These are phyloP conservation scores for Oncorhynchus nerka DNA, from an alignment of 2,113 vertebrate genomes.

Conservation along the genomic window DNA sequence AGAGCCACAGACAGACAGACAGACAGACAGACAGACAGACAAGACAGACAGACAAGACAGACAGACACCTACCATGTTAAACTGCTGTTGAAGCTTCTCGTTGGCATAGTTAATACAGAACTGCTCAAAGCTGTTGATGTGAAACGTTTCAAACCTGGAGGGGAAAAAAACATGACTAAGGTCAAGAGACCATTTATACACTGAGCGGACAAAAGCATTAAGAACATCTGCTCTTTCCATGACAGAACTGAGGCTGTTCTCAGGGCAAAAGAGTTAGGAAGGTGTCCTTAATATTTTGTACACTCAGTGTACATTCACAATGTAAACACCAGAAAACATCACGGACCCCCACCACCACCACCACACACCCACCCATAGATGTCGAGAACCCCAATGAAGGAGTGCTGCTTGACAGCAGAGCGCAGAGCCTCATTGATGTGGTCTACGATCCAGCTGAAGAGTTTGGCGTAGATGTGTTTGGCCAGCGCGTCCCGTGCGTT, in stretches of 20 bases:
- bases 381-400: constrained; percentile 95
- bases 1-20: no score
- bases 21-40: neutral
- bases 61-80: constrained; percentile 86
- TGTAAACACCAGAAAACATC: neutral
- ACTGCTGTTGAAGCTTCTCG: constrained; percentile 97
- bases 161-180: neutral
- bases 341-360: no score
- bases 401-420: constrained; percentile 82
- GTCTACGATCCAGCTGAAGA: constrained; percentile 90
- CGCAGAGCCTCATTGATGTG: constrained; percentile 87
- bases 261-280: no score
- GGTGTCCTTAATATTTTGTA: no score
- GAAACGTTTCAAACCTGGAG: constrained; percentile 94
- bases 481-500: constrained; percentile 90
- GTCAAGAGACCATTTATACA: no score
- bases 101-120: constrained; percentile 99
- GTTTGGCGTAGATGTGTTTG: constrained; percentile 91
- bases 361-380: constrained; percentile 87
- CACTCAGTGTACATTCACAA: neutral
- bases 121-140: constrained; percentile 98
- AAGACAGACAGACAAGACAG: neutral
- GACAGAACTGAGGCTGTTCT: no score
- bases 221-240: no score
- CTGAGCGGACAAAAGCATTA: no score